Percentiles rank a stretch among this genome's conserved stretches.
These are phyloP conservation scores for Denticeps clupeoides DNA, from an alignment of 2,797 vertebrate species.

Conservation along the genomic window DNA sequence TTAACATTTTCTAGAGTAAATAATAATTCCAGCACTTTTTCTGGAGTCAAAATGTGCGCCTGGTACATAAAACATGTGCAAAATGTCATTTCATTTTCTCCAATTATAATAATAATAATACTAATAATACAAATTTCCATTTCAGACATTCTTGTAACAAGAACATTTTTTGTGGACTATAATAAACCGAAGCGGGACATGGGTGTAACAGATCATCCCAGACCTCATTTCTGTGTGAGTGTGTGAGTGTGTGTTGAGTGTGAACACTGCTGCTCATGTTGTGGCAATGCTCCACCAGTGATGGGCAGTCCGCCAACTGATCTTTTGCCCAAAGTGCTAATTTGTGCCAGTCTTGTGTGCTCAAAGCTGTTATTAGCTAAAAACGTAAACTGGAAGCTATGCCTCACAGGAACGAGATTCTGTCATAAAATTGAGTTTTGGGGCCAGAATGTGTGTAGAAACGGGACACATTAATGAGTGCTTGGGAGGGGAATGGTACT, in stretches of 20 bases:
- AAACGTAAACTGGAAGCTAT: constrained; percentile 68
- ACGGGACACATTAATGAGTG: constrained; percentile 52
- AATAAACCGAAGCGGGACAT: no score
- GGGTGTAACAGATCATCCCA: no score
- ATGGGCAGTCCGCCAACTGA: constrained; percentile 58
- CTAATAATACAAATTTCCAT: no score
- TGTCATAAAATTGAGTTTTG: constrained; percentile 58
- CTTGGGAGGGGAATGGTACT: constrained; percentile 52
- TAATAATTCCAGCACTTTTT: no score
- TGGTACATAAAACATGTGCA: no score
- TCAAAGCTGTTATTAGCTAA: constrained; percentile 66
- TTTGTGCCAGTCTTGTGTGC: constrained; percentile 60
- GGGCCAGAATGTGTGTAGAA: constrained; percentile 41
- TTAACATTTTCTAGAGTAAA: no score
- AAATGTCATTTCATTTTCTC: no score
- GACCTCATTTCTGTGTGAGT: constrained; percentile 5
- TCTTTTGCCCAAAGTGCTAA: constrained; percentile 59
- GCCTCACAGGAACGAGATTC: constrained; percentile 59
- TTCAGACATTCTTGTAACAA: no score
- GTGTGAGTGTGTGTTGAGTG: constrained; percentile 8
- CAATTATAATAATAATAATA: no score
- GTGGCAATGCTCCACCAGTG: constrained; percentile 45
- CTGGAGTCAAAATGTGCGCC: no score
- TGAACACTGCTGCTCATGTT: constrained; percentile 45
- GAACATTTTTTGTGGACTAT: no score